A percentile compares a stretch with the other conserved stretches of the same genome.
phyloP scores from a whole-genome alignment of 2,797 vertebrate species.

The Pempheris klunzingeri region DNA sequence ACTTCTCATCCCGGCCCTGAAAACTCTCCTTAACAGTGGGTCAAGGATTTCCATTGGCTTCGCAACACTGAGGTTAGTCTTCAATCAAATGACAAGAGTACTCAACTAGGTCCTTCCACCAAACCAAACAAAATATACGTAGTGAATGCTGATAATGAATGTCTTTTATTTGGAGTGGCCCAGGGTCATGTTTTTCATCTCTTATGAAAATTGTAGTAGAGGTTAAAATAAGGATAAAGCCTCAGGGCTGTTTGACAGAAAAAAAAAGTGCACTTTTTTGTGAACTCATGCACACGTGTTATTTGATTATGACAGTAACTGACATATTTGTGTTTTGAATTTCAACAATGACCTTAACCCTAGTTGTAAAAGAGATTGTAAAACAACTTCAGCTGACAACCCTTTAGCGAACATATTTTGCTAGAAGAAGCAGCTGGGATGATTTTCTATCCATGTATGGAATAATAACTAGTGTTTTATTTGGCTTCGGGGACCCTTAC shows the following conservation, averaged over 20 bases:
- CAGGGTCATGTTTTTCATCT: not conserved
- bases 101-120: not conserved
- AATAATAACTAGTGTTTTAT: constrained; percentile 36
- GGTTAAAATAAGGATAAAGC: not conserved
- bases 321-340: not conserved
- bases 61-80: not conserved
- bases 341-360: constrained; percentile 12
- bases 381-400: constrained; percentile 6
- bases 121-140: not conserved
- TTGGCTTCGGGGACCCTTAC: constrained; percentile 6
- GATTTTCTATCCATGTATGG: not conserved
- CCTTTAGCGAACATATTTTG: constrained; percentile 5
- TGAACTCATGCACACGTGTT: not conserved
- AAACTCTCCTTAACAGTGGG: not conserved
- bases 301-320: not conserved
- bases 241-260: not conserved
- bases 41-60: not conserved
- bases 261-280: not conserved
- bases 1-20: too few species aligned
- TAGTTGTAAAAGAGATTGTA: not conserved
- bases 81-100: not conserved
- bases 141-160: not conserved
- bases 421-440: not conserved
- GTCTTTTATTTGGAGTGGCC: not conserved
- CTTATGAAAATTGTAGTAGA: not conserved